phyloP scores from a whole-genome alignment of 2,797 vertebrate species.

The Enteromius treurensis region DNA sequence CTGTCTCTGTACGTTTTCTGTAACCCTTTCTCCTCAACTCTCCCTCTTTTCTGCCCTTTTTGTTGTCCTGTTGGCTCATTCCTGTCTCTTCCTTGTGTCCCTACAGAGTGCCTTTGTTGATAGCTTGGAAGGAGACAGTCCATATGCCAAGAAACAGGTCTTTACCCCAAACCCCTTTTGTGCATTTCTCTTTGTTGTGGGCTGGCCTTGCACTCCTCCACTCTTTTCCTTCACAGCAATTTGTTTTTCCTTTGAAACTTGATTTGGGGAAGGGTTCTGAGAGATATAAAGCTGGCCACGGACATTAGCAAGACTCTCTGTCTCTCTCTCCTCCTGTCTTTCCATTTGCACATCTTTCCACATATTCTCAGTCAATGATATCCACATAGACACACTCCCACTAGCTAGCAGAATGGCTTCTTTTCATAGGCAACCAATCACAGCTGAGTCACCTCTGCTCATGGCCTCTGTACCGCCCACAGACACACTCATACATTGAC shows the following conservation, averaged over 20 bases:
- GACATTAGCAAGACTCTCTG: constrained; percentile 47
- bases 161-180: constrained; percentile 76
- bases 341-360: constrained; percentile 43
- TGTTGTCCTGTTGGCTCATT: constrained; percentile 70
- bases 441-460: constrained; percentile 53
- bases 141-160: constrained; percentile 87
- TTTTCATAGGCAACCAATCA: constrained; percentile 56
- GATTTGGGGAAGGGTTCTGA: constrained; percentile 47
- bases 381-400: constrained; percentile 44
- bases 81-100: constrained; percentile 82
- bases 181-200: constrained; percentile 76
- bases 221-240: constrained; percentile 52
- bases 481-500: constrained; percentile 50
- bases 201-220: constrained; percentile 68
- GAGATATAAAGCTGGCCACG: constrained; percentile 49
- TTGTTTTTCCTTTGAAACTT: constrained; percentile 40
- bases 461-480: constrained; percentile 45
- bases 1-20: constrained; percentile 13
- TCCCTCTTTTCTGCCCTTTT: constrained; percentile 35
- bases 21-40: constrained; percentile 11
- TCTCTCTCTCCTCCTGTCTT: background rate
- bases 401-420: constrained; percentile 58
- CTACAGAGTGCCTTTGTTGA: constrained; percentile 89
- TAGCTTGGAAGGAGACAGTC: constrained; percentile 89
- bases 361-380: constrained; percentile 30